Evolutionary conservation across 2,113 vertebrate genomes (phyloP), one percentile per base, ranked within the genome.

Genomic region (Nibea coibor): DNA sequence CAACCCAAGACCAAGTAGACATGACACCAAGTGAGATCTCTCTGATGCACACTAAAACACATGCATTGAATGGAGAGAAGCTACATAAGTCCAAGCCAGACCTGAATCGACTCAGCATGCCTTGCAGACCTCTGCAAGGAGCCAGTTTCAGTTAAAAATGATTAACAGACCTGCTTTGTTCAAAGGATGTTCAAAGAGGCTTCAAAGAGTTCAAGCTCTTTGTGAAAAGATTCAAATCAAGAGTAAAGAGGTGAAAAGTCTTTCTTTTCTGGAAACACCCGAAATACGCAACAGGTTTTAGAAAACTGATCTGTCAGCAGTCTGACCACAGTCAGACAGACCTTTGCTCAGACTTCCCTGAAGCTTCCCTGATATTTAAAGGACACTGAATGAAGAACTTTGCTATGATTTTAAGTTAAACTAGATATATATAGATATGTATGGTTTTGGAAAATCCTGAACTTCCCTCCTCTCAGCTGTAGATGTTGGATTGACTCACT

Each of bases 401-500:
- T 7, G 19, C 16, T 3, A 31, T 51, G 0, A 63, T 19, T 5
- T 1, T 45, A 31, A 31, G 31, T 10, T 19, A 57, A 53, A 20
- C 1, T 26, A 2, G 1, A 26, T 26, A 26, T 26, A 26, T 2
- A 26, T 26, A 26, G 24, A 26, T 20, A 26, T 20, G 9, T n/a
- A 16, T 12, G 2, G 56, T 56, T 75, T 64, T 67, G 70, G 39
- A 72, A 45, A 82, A 82, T 5, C 17, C 72, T 5, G 2, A 28
- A 79, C 57, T 83, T 86, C 85, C 78, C 70, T 74, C 53, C n/a
- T 72, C 22, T 2, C 59, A 57, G 31, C 54, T 26, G 39, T 2
- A 31, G 71, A 74, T 50, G 54, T 5, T 42, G 16, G 14, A 42
- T 53, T 88, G 89, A 90, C 51, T 90, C 86, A 88, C 10, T 1